Base-by-base conservation (phyloP, 2,888 invertebrate genomes). In the Tachina lurida region DNA sequence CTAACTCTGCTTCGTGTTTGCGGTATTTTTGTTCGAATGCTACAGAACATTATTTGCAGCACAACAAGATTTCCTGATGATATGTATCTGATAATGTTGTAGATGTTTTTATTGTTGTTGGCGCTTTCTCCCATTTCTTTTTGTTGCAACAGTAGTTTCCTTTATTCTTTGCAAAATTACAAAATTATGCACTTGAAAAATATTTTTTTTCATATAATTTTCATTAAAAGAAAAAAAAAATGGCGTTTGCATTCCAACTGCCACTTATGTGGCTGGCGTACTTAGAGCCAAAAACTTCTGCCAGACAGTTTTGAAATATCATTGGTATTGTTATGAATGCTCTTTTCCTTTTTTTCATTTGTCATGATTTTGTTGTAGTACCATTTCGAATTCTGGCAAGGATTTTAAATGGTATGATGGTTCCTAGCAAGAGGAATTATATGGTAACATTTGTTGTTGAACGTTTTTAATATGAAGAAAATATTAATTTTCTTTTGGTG, bases 11-110 rank as follows among this genome's bases (percentile, higher is more conserved):
- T 31, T 49, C 43, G 7, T 0, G 3, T 65, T 39, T 76, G 70
- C 54, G 67, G 63, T 56, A 56, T 73, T 60, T 49, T 60, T 49
- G 47, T 43, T 49, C 17, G 67, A 43, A 45, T 79, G 49, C 52
- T 75, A 75, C 75, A 70, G 54, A 84, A 63, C 78, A 78, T 78
- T 75, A 84, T 74, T 74, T 78, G 79, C 74, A 79, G 68, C 49
- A 70, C 70, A 45, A 54, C 75, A 73, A 43, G 41, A 76, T 54
- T 62, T 65, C 47, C 74, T 63, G 62, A 80, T 84, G 67, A 75
- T 84, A n/a, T n/a, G n/a, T n/a, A 63, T 79, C 75, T 84, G 79
- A 19, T 41, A 73, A 65, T 78, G 73, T 58, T 62, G 60, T 74
- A 13, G 13, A 52, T n/a, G 63, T 56, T 45, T 31, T 58, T 8